These are phyloP conservation scores for Scalopus aquaticus DNA, from an alignment of 2,113 vertebrate genomes.

Conservation along the genomic window DNA sequence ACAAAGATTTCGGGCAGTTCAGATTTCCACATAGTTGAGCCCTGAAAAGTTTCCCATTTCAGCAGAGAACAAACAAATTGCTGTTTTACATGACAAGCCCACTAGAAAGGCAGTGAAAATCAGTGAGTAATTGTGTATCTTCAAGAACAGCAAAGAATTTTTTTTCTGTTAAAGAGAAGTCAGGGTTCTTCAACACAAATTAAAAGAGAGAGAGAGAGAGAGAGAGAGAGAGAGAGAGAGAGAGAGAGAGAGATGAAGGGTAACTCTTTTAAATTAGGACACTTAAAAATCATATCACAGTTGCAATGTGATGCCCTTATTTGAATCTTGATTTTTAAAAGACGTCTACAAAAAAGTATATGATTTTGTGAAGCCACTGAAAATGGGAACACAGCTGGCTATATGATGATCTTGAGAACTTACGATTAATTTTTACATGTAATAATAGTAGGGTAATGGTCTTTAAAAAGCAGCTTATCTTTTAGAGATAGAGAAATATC, in stretches of 20 bases:
- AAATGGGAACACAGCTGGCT: not conserved
- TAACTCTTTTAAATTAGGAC: not conserved
- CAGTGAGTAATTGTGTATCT: no score
- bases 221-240: no score
- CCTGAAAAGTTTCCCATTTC: not conserved
- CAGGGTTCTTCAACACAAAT: not conserved
- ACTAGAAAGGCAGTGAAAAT: not conserved
- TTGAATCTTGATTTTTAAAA: not conserved
- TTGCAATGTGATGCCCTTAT: not conserved
- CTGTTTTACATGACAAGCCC: not conserved
- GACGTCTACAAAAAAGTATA: not conserved
- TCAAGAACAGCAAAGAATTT: no score
- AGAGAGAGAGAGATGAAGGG: not conserved
- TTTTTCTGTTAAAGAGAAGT: not conserved
- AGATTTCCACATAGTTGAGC: not conserved
- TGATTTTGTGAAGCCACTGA: not conserved
- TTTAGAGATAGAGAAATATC: not conserved
- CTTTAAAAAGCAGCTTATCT: not conserved
- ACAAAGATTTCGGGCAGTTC: not conserved
- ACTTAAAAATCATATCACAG: not conserved
- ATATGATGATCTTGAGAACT: not conserved
- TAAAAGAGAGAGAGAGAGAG: no score
- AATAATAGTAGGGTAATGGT: not conserved
- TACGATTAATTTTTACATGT: not conserved
- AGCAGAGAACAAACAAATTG: not conserved